phyloP scores from a whole-genome alignment of 2,113 vertebrate species.

The Xiphias gladius region DNA sequence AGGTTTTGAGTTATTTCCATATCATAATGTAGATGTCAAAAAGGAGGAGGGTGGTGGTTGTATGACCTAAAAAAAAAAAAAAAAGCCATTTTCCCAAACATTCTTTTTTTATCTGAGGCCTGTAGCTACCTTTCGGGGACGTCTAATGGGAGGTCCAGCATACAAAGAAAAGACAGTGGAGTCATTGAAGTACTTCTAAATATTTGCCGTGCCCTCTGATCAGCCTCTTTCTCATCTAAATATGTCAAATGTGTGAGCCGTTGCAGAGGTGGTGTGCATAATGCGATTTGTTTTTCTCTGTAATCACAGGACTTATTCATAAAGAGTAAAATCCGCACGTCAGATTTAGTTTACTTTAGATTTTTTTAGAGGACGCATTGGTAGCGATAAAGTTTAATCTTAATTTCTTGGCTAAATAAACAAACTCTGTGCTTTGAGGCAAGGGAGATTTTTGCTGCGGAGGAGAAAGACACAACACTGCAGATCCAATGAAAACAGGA shows the following conservation, averaged over 20 bases:
- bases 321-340: neutral
- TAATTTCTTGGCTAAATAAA: constrained; percentile 31
- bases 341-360: constrained; percentile 1
- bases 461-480: constrained; percentile 26
- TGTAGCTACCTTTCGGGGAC: constrained; percentile 37
- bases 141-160: constrained; percentile 22
- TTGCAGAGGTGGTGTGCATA: neutral
- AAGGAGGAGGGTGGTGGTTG: constrained; percentile 5
- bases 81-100: constrained; percentile 23
- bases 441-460: constrained; percentile 20
- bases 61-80: neutral
- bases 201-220: constrained; percentile 23
- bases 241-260: neutral
- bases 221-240: constrained; percentile 58
- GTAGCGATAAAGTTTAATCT: constrained; percentile 12
- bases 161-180: constrained; percentile 39
- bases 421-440: neutral
- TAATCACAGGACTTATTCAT: neutral
- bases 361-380: constrained; percentile 17
- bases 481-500: constrained; percentile 69
- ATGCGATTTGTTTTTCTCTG: neutral
- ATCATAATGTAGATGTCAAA: constrained; percentile 35
- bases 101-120: constrained; percentile 17
- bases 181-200: constrained; percentile 9
- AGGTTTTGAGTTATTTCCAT: constrained; percentile 51